These are phyloP conservation scores for Chunga burmeisteri DNA, from an alignment of 2,113 vertebrate genomes.

Conservation along the genomic window DNA sequence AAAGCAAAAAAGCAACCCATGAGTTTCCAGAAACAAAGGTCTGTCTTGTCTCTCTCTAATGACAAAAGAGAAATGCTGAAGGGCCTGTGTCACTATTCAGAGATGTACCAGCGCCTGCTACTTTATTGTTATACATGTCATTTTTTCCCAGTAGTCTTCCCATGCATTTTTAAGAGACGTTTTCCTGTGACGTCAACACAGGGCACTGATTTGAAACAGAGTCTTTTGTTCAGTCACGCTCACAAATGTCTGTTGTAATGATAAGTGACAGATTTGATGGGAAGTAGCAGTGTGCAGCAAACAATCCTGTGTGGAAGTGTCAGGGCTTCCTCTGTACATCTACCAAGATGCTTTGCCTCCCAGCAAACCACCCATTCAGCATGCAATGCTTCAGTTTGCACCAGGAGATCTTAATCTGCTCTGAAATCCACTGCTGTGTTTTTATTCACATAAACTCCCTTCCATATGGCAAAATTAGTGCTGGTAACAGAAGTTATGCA, in stretches of 20 bases:
- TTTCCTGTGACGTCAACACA: not conserved
- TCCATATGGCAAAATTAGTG: not conserved
- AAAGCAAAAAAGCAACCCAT: not conserved
- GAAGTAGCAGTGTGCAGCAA: not conserved
- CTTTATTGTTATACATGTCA: accelerated
- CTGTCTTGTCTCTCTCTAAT: not conserved
- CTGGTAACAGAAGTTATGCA: not conserved
- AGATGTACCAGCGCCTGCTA: accelerated
- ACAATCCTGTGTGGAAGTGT: not conserved
- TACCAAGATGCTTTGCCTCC: not conserved
- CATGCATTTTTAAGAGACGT: not conserved
- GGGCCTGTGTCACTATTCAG: not conserved
- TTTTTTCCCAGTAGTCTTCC: not conserved
- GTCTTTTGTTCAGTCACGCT: not conserved
- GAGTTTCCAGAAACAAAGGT: not conserved
- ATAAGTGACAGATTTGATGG: not conserved
- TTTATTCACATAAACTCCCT: not conserved
- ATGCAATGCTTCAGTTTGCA: not conserved
- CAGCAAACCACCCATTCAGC: not conserved
- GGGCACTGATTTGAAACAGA: not conserved
- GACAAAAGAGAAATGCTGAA: not conserved
- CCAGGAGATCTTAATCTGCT: not conserved
- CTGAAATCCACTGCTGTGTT: not conserved
- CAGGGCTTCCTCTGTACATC: not conserved
- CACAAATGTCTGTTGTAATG: not conserved